Evolutionary conservation across 2,888 invertebrate genomes (phyloP).

Genomic region (Morinoia aosen): DNA sequence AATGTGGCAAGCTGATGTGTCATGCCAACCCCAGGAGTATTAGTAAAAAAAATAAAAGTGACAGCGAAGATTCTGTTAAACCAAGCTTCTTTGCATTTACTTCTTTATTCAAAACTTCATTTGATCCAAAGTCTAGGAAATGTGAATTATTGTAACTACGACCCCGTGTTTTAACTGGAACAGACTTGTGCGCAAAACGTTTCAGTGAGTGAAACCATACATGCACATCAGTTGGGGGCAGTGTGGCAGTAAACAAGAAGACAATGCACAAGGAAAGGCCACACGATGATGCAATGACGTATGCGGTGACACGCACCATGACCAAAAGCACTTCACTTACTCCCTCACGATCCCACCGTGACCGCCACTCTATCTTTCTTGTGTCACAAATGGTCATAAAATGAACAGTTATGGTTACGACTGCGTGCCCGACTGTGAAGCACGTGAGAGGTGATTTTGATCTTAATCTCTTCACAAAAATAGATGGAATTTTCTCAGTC

Average conservation of each 20-base stretch:
- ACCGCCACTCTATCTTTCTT: background rate
- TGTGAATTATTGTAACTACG: background rate
- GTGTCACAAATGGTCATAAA: background rate
- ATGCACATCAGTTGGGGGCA: background rate
- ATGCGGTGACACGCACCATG: background rate
- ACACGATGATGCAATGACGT: slow-evolving; percentile 3
- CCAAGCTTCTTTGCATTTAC: too few relatives aligned
- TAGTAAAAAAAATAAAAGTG: background rate
- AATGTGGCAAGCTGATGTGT: background rate
- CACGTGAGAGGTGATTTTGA: slow-evolving; percentile 4
- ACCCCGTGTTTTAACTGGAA: background rate
- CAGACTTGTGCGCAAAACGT: background rate
- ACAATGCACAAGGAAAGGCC: slow-evolving; percentile 10
- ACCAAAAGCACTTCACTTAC: background rate
- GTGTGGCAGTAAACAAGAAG: background rate
- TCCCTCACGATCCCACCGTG: background rate
- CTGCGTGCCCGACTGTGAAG: background rate
- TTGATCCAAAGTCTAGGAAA: background rate
- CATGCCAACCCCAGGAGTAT: background rate
- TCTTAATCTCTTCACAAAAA: background rate
- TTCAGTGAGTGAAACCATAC: background rate
- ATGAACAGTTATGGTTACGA: background rate
- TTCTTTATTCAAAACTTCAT: background rate
- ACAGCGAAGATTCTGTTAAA: background rate
- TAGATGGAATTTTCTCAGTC: background rate